Evolutionary conservation across 2,113 vertebrate genomes (phyloP).

Genomic region (Toxotes jaculatrix): DNA sequence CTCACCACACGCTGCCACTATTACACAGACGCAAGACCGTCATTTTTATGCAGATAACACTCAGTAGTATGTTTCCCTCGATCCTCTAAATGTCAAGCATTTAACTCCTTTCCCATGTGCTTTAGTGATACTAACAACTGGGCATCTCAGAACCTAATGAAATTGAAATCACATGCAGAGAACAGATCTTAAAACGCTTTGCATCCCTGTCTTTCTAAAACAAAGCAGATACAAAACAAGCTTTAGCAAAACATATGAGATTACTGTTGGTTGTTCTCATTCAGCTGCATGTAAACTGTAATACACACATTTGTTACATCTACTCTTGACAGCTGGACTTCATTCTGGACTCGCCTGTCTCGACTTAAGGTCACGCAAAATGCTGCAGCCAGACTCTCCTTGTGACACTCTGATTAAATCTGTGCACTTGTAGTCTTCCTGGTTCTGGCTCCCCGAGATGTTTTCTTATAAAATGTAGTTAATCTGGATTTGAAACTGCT

Average conservation of each 20-base stretch:
- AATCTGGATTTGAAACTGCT: too few species aligned
- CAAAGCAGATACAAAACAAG: too few species aligned
- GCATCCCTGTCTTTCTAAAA: not conserved
- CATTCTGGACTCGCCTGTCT: not conserved
- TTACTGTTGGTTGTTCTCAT: not conserved
- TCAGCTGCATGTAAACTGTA: not conserved
- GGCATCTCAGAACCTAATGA: not conserved
- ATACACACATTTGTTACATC: not conserved
- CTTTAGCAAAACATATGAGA: too few species aligned
- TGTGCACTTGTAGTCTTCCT: too few species aligned
- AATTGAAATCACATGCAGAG: not conserved
- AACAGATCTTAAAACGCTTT: not conserved
- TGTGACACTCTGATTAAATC: too few species aligned
- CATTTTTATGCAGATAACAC: not conserved
- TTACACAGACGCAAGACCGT: not conserved
- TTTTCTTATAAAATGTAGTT: too few species aligned
- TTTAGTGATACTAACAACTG: not conserved
- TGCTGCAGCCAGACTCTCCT: too few species aligned
- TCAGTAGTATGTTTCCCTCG: not conserved
- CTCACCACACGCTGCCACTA: not conserved
- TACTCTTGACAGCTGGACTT: not conserved
- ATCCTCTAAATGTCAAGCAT: not conserved
- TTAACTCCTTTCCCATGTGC: not conserved
- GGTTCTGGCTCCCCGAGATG: too few species aligned
- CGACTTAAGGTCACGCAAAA: too few species aligned